Evolutionary conservation across 2,888 invertebrate species (phyloP).

Genomic region (Scaptomyza caliginosa): DNA sequence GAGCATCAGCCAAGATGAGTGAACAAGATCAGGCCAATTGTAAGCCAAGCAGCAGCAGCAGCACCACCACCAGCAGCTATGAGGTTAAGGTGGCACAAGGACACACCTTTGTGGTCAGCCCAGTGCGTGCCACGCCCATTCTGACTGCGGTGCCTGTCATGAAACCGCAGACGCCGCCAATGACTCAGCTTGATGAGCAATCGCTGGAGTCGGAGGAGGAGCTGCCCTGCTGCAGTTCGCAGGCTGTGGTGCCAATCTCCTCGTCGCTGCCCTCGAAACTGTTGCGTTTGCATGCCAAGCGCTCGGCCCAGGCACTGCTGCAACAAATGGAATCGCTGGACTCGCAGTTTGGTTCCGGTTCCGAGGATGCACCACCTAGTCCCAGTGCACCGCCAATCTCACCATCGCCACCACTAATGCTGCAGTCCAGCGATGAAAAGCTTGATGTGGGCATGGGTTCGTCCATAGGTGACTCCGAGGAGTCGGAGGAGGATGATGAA

Average conservation of each 20-base stretch:
- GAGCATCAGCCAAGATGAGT: constrained; percentile 56
- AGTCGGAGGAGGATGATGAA: constrained; percentile 84
- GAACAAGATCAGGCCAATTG: constrained; percentile 22
- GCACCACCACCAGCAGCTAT: constrained; percentile 19
- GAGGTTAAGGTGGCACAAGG: constrained; percentile 70
- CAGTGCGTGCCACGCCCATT: constrained; percentile 53
- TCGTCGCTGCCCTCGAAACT: constrained; percentile 82
- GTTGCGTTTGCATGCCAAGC: constrained; percentile 79
- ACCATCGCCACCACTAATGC: constrained; percentile 52
- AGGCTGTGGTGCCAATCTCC: constrained; percentile 81
- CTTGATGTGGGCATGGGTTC: constrained; percentile 80
- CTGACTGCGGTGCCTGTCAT: constrained; percentile 73
- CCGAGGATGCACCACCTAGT: constrained; percentile 48
- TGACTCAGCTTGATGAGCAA: neutral
- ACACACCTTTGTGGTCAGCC: constrained; percentile 78
- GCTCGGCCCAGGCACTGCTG: constrained; percentile 77
- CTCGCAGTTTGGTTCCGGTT: constrained; percentile 77
- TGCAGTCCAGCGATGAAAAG: constrained; percentile 63
- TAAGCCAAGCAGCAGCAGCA: constrained; percentile 1
- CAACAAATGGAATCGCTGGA: constrained; percentile 73
- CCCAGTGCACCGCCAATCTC: constrained; percentile 61
- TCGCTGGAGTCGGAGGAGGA: constrained; percentile 29
- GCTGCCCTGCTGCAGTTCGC: constrained; percentile 66
- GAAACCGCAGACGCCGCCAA: constrained; percentile 23
- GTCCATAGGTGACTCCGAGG: constrained; percentile 80